Percentiles rank a stretch among this genome's conserved stretches.
phyloP scores from a whole-genome alignment of 2,113 vertebrate species.

The Opisthocomus hoazin region DNA sequence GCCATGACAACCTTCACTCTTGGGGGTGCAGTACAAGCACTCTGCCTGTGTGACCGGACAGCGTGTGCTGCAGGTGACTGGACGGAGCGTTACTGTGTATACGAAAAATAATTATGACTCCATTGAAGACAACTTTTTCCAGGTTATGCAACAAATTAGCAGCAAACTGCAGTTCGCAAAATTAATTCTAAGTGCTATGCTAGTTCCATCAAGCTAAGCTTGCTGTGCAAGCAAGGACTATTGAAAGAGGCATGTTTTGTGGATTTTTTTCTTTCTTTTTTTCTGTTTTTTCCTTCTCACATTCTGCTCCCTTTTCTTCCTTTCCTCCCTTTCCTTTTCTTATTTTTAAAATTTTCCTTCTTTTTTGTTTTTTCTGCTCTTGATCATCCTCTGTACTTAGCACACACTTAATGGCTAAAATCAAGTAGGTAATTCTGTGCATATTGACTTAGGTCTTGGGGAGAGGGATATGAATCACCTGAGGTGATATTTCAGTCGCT shows the following conservation, averaged over 20 bases:
- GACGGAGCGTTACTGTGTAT: not conserved
- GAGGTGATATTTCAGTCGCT: not conserved
- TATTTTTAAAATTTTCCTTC: rapidly evolving
- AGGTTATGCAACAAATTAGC: not conserved
- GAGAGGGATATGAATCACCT: not conserved
- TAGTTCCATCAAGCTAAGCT: not conserved
- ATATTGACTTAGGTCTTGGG: not conserved
- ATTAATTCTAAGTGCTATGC: not conserved
- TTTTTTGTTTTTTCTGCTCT: not conserved
- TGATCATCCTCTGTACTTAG: not conserved
- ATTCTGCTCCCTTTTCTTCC: not conserved
- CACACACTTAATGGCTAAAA: not conserved
- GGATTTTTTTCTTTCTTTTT: not conserved
- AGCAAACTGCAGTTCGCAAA: not conserved
- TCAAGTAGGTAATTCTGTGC: not conserved
- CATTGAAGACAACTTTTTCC: not conserved
- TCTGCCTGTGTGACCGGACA: not conserved
- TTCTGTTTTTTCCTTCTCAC: not conserved
- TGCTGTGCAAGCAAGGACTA: not conserved
- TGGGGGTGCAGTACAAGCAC: not conserved
- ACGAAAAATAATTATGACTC: not conserved
- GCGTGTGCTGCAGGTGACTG: not conserved
- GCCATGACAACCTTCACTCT: not conserved
- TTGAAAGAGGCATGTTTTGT: not conserved
- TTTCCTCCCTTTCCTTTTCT: not conserved